A percentile compares a stretch with the other conserved stretches of the same genome.
phyloP scores from a whole-genome alignment of 2,797 vertebrate genomes.

The Dipus sagitta region DNA sequence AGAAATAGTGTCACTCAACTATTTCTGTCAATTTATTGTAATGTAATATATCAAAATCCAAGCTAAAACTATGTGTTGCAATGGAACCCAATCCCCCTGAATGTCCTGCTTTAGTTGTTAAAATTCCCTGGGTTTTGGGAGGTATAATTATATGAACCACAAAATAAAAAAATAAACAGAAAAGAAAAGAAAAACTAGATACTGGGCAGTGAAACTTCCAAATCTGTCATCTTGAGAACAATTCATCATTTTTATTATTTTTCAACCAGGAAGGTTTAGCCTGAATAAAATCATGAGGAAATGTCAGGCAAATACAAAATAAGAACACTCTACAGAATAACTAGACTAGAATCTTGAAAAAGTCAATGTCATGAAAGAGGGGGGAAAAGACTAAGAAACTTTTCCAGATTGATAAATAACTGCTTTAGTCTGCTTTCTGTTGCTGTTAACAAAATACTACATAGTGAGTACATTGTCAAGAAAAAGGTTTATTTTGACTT shows the following conservation, averaged over 20 bases:
- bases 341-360: neutral
- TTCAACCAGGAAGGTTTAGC: slow-evolving; percentile 37
- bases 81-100: neutral
- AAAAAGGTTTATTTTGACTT: neutral
- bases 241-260: neutral
- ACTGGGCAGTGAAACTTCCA: slow-evolving; percentile 7
- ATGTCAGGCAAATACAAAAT: neutral
- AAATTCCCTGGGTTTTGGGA: neutral
- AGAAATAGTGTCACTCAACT: neutral
- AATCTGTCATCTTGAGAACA: neutral
- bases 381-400: neutral
- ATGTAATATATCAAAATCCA: neutral
- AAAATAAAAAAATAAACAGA: slow-evolving; percentile 21
- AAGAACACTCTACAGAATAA: neutral
- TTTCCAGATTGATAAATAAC: neutral
- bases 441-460: neutral
- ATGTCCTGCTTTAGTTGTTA: neutral
- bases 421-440: neutral
- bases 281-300: slow-evolving; percentile 36
- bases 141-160: neutral
- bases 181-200: slow-evolving; percentile 16
- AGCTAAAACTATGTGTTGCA: slow-evolving; percentile 16
- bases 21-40: slow-evolving; percentile 13
- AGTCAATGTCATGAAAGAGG: neutral
- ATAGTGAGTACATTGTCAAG: neutral